These are phyloP conservation scores for Pteruthius melanotis DNA, from an alignment of 2,113 vertebrate genomes.

Conservation along the genomic window DNA sequence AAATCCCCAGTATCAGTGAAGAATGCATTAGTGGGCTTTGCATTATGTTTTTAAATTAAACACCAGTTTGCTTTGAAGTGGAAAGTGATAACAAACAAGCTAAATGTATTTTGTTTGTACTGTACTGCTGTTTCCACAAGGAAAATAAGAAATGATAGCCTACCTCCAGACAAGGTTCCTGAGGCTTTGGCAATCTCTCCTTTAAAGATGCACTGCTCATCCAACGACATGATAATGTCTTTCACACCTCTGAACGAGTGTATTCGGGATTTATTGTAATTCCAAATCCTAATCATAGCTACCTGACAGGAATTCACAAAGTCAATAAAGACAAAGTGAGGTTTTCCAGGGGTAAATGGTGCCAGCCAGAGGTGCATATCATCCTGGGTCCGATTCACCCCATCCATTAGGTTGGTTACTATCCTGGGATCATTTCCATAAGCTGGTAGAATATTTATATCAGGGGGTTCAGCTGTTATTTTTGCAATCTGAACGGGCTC, in stretches of 20 bases:
- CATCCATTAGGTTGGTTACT: slow-evolving; percentile 84
- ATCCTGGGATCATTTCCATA: slow-evolving; percentile 88
- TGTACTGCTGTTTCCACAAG: not conserved
- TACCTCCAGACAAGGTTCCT: slow-evolving; percentile 91
- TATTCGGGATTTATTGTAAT: slow-evolving; percentile 98
- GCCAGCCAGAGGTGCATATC: slow-evolving; percentile 98
- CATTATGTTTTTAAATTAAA: not conserved
- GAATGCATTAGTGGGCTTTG: not conserved
- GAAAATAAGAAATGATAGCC: not conserved
- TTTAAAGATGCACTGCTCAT: slow-evolving; percentile 85
- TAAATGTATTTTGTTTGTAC: not conserved
- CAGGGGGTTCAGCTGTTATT: slow-evolving; percentile 86
- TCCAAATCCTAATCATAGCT: slow-evolving; percentile 96
- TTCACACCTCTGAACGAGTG: slow-evolving; percentile 92
- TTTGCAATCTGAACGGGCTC: slow-evolving; percentile 78
- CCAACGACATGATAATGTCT: slow-evolving; percentile 87
- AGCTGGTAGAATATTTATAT: slow-evolving; percentile 90
- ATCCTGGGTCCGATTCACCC: slow-evolving; percentile 92
- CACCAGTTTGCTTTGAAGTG: not conserved
- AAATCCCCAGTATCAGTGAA: not conserved
- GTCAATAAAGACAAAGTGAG: slow-evolving; percentile 83
- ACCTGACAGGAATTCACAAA: slow-evolving; percentile 82
- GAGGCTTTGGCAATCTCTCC: slow-evolving; percentile 98
- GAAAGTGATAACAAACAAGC: not conserved
- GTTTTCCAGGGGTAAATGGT: slow-evolving; percentile 85